Evolutionary conservation across 1,140 invertebrate genomes (phyloP).

Genomic region (Cyrtorhinus lividipennis): DNA sequence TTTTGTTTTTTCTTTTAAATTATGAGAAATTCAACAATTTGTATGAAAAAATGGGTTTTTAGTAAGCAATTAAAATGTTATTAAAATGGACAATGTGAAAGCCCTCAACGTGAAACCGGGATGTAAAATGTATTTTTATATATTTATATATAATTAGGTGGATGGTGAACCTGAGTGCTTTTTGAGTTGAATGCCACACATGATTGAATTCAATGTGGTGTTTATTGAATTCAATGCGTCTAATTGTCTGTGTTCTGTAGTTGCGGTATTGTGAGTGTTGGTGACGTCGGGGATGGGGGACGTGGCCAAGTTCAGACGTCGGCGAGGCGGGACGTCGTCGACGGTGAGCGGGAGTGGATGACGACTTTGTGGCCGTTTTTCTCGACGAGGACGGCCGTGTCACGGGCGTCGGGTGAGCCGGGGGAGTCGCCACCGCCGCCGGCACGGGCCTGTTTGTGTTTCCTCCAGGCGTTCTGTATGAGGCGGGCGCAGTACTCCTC

Average conservation of each 20-base stretch:
- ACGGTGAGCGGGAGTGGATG: slow-evolving; percentile 69
- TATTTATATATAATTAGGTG: not conserved
- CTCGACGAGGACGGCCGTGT: slow-evolving; percentile 66
- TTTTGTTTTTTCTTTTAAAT: not conserved
- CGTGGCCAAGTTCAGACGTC: slow-evolving; percentile 59
- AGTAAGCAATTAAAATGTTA: not conserved
- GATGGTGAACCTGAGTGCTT: slow-evolving; percentile 4
- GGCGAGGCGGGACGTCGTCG: slow-evolving; percentile 58
- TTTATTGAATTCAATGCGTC: not conserved
- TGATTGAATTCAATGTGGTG: not conserved
- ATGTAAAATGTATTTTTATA: not conserved
- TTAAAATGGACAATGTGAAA: slow-evolving; percentile 13
- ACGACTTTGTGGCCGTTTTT: slow-evolving; percentile 79
- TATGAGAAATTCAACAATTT: not conserved
- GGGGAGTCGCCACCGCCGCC: slow-evolving; percentile 26
- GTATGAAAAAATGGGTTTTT: slow-evolving; percentile 5
- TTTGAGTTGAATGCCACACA: not conserved
- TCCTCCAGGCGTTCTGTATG: slow-evolving; percentile 87
- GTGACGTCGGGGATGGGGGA: slow-evolving; percentile 31
- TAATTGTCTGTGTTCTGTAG: slow-evolving; percentile 5
- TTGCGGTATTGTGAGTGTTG: not conserved
- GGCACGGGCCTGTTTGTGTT: slow-evolving; percentile 57
- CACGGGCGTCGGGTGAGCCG: slow-evolving; percentile 34
- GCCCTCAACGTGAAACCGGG: slow-evolving; percentile 8
- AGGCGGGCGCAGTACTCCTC: slow-evolving; percentile 90